Evolutionary conservation across 2,797 vertebrate species (phyloP).

Genomic region (Anguilla pacifica): DNA sequence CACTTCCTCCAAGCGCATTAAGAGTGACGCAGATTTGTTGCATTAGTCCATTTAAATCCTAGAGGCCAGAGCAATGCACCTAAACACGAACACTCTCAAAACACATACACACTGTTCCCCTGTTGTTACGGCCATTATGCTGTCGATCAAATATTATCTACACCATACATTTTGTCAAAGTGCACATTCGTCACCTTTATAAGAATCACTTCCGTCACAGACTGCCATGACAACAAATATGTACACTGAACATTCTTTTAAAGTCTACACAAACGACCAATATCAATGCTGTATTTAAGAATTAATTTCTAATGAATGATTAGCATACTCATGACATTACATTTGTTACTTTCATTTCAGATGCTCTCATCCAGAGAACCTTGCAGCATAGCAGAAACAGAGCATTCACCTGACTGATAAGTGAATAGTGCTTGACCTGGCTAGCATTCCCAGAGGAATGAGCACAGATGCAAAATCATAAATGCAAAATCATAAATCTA

Average conservation of each 20-base stretch:
- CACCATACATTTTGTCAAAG: not conserved
- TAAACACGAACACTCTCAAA: conserved; percentile 1
- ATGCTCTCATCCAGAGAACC: not conserved
- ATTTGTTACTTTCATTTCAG: not conserved
- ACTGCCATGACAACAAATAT: not conserved
- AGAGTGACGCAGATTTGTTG: conserved; percentile 37
- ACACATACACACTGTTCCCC: conserved; percentile 16
- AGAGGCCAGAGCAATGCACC: conserved; percentile 23
- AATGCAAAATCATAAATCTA: not conserved
- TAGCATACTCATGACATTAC: not conserved
- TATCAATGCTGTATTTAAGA: not conserved
- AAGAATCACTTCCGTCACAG: not conserved
- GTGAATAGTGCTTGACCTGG: not conserved
- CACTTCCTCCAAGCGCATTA: conserved; percentile 26
- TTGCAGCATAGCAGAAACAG: not conserved
- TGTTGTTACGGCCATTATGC: not conserved
- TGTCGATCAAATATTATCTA: not conserved
- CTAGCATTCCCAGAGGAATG: not conserved
- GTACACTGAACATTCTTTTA: not conserved
- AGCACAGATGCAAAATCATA: not conserved
- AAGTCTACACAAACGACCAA: not conserved
- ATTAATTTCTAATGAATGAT: not conserved
- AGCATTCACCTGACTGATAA: not conserved
- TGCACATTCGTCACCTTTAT: not conserved
- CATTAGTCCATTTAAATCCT: conserved; percentile 50